Evolutionary conservation across 2,888 invertebrate species (phyloP).

Genomic region (Phrixothrix hirtus): DNA sequence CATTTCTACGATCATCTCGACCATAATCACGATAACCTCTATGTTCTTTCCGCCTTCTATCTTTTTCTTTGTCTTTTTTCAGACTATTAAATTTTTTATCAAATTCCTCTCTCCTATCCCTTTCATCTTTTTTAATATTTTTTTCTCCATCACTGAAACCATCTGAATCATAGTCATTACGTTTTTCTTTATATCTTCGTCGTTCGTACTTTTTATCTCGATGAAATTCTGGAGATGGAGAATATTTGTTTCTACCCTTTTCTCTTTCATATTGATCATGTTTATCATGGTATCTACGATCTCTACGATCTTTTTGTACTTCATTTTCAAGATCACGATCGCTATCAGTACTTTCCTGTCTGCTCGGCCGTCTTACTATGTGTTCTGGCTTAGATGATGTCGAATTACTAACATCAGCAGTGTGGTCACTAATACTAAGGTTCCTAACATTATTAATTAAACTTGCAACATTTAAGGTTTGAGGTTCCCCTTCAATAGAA

Average conservation of each 20-base stretch:
- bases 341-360: slow-evolving; percentile 50
- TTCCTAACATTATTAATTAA: slow-evolving; percentile 49
- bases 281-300: slow-evolving; percentile 26
- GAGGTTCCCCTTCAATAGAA: slow-evolving; percentile 46
- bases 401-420: slow-evolving; percentile 38
- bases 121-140: slow-evolving; percentile 55
- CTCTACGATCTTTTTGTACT: slow-evolving; percentile 30
- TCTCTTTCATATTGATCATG: slow-evolving; percentile 29
- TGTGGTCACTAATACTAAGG: slow-evolving; percentile 51
- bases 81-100: slow-evolving; percentile 52
- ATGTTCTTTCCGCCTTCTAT: slow-evolving; percentile 45
- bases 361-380: slow-evolving; percentile 38
- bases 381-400: slow-evolving; percentile 21
- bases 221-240: slow-evolving; percentile 44
- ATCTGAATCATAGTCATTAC: slow-evolving; percentile 67
- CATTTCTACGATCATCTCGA: slow-evolving; percentile 38
- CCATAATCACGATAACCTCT: slow-evolving; percentile 47
- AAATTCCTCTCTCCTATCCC: slow-evolving; percentile 51
- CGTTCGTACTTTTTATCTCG: slow-evolving; percentile 46
- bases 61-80: slow-evolving; percentile 46
- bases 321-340: slow-evolving; percentile 43
- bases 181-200: slow-evolving; percentile 56
- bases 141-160: slow-evolving; percentile 70
- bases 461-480: slow-evolving; percentile 40
- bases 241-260: slow-evolving; percentile 25